phyloP scores from a whole-genome alignment of 2,888 invertebrate species.

The Syrista parreyssii region DNA sequence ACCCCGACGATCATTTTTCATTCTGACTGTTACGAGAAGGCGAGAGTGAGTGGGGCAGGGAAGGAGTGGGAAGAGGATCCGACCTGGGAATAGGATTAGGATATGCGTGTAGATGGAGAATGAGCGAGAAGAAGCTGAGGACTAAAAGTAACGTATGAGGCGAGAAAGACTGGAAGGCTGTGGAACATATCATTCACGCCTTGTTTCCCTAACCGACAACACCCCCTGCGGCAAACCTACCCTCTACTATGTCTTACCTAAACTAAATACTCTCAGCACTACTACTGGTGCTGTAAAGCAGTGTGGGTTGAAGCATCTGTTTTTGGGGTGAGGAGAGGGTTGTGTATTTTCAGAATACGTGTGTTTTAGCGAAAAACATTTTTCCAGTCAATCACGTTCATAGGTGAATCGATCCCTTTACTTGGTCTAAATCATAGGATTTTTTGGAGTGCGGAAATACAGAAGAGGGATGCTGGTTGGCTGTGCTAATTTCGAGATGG shows the following conservation, averaged over 20 bases:
- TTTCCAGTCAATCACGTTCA: no score
- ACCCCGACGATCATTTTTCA: slow-evolving; percentile 16
- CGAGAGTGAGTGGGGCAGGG: neutral
- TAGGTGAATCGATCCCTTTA: no score
- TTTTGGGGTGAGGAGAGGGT: no score
- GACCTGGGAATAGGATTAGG: neutral
- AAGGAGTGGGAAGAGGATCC: neutral
- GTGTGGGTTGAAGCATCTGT: no score
- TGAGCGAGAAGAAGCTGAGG: slow-evolving; percentile 38
- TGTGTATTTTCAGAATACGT: no score
- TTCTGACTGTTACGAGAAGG: slow-evolving; percentile 11
- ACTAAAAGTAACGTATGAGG: slow-evolving; percentile 18
- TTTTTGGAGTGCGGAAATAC: no score
- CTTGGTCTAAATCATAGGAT: no score
- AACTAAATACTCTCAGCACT: no score
- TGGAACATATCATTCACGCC: slow-evolving; percentile 19
- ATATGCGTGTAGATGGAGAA: slow-evolving; percentile 1
- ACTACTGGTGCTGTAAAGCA: no score
- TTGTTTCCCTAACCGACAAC: slow-evolving; percentile 18
- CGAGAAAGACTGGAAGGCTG: neutral
- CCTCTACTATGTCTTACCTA: neutral
- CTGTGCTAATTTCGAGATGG: no score
- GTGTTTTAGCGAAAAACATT: no score
- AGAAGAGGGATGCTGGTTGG: no score
- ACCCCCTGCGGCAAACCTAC: neutral